Percentiles rank a stretch among this genome's conserved stretches.
These are phyloP conservation scores for Orientallactaga bullata DNA, from an alignment of 2,113 vertebrate genomes.

Conservation along the genomic window DNA sequence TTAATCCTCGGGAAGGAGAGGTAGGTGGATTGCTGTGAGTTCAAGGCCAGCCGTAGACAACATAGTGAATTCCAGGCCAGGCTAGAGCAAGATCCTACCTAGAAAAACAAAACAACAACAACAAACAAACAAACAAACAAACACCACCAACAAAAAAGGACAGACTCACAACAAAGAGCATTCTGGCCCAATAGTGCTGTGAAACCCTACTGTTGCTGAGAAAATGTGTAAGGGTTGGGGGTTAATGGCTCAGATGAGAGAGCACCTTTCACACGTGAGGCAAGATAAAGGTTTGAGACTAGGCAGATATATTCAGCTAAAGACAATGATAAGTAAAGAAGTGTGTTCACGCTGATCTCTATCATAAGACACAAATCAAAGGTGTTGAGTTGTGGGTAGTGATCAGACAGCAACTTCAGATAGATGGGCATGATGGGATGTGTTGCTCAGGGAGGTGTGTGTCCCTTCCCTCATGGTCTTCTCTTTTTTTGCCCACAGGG, in stretches of 20 bases:
- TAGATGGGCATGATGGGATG: rapidly evolving
- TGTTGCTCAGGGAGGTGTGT: rapidly evolving
- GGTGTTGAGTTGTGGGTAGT: neutral
- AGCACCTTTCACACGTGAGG: neutral
- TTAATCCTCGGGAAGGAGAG: too few species aligned
- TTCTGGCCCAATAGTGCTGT: neutral
- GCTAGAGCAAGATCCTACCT: too few species aligned
- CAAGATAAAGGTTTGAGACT: neutral
- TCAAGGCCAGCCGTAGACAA: too few species aligned
- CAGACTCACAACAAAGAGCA: too few species aligned
- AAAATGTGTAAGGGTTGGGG: neutral
- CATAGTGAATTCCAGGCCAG: too few species aligned
- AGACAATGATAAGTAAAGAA: neutral
- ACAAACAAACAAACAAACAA: too few species aligned
- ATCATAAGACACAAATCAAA: neutral
- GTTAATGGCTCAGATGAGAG: neutral
- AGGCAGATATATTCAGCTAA: neutral
- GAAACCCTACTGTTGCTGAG: neutral
- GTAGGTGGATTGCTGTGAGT: too few species aligned
- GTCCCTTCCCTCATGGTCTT: neutral
- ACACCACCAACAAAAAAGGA: neutral
- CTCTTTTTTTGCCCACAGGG: conserved; percentile 71
- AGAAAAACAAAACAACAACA: too few species aligned
- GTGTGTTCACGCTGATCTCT: neutral
- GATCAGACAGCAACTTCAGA: rapidly evolving